Evolutionary conservation across 2,888 invertebrate species (phyloP).

Genomic region (Tricholauxania praeusta): DNA sequence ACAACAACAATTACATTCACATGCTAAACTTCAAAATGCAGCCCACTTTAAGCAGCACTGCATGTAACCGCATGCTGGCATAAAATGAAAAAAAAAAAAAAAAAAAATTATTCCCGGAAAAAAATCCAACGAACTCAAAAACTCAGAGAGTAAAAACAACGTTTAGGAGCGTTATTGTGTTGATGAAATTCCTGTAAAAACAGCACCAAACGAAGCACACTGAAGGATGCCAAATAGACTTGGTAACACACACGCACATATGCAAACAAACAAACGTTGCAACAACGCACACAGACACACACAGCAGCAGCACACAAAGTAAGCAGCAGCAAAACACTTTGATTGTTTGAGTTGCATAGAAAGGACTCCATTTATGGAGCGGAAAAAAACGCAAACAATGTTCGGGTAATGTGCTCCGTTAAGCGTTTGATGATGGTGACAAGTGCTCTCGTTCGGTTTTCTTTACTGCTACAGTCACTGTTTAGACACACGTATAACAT

Average conservation of each 20-base stretch:
- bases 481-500: too few species aligned
- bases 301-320: too few species aligned
- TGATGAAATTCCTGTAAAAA: not conserved
- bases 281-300: not conserved
- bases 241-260: not conserved
- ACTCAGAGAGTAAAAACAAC: too few species aligned
- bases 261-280: too few species aligned
- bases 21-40: conserved; percentile 11
- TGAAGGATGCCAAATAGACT: conserved; percentile 14
- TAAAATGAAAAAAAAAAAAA: not conserved
- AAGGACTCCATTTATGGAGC: conserved; percentile 16
- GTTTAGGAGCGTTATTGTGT: not conserved
- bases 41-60: not conserved
- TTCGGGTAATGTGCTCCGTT: conserved; percentile 28
- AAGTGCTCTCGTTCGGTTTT: conserved; percentile 21
- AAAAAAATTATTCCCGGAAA: not conserved
- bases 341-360: not conserved
- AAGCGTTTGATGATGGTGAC: conserved; percentile 32
- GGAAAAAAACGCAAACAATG: conserved; percentile 33
- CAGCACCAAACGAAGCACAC: not conserved
- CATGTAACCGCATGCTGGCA: conserved; percentile 14
- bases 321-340: too few species aligned
- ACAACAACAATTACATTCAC: conserved; percentile 17
- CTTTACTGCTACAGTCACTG: not conserved
- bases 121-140: not conserved